Base-by-base conservation (phyloP, 2,888 invertebrate genomes). In the Fragum fragum region DNA sequence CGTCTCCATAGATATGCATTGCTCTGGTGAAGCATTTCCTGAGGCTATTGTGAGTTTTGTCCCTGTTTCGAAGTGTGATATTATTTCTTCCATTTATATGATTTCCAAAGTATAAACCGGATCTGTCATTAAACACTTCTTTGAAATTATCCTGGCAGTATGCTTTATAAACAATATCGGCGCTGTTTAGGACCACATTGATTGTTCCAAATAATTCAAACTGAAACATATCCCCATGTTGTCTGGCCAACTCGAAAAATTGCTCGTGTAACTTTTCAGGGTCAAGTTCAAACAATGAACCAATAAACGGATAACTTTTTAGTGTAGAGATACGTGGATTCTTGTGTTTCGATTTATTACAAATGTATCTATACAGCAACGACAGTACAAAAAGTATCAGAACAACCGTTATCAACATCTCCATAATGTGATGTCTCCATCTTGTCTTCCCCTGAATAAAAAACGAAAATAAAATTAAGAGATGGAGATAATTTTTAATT, bases 1-100 rank as follows among this genome's bases (percentile, higher is more conserved):
- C 68, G 21, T 68, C 68, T 1, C 68, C 68, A 42, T 68, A 68
- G 23, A 42, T 36, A 36, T 68, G 68, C 18, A 68, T 32, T 1
- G 32, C 68, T 21, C 23, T 42, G 21, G 26, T n/a, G 2, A 68
- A 47, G 26, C n/a, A 14, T 36, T 68, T 68, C n/a, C 68, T 68
- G n/a, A 68, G 28, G n/a, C 36, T 39, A 23, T 14, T n/a, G 16
- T 68, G 68, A 1, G 42, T n/a, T 32, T 61, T 61, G 29, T 29
- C 61, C 32, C 29, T 26, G 7, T 61, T 32, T 1, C 32, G 28
- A 6, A 61, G 28, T 7, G 42, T 59, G 18, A 61, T 61, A n/a
- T 32, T 61, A 14, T 61, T 32, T 9, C 32, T 1, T 32, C n/a
- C n/a, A 16, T n/a, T 29, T 32, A 61, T 7, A n/a, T 18, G 32